Conservation (phyloP, 2,888 invertebrate species). For the Lasioglossum figueresi region DNA sequence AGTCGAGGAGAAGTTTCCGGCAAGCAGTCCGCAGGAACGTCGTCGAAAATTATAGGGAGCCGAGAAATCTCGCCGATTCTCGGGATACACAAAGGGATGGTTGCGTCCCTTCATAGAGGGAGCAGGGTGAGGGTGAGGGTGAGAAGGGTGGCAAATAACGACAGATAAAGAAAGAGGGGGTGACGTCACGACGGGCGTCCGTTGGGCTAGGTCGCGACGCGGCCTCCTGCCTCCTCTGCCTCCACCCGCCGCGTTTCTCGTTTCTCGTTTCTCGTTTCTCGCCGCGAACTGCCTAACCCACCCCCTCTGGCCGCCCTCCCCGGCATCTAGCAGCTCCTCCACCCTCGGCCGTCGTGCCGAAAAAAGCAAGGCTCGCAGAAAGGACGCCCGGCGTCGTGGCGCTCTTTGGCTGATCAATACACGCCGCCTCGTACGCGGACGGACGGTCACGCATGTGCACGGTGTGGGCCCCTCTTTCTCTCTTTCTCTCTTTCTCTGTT, state of each 20-base stretch:
- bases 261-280: slow-evolving; percentile 50
- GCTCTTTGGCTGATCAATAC: slow-evolving; percentile 84
- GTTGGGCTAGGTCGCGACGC: slow-evolving; percentile 81
- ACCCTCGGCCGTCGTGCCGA: slow-evolving; percentile 73
- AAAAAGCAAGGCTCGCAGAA: slow-evolving; percentile 83
- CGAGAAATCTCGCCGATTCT: slow-evolving; percentile 2
- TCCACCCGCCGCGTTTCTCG: slow-evolving; percentile 3
- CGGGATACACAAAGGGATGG: slow-evolving; percentile 13
- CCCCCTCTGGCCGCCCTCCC: slow-evolving; percentile 48
- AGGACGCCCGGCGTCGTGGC: slow-evolving; percentile 84
- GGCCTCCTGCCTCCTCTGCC: slow-evolving; percentile 35
- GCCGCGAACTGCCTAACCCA: slow-evolving; percentile 50
- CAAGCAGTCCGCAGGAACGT: neutral
- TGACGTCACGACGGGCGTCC: slow-evolving; percentile 78
- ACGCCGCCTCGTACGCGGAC: slow-evolving; percentile 83
- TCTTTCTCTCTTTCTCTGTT: slow-evolving; percentile 54
- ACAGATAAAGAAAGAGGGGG: slow-evolving; percentile 66
- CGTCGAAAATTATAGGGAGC: slow-evolving; percentile 2
- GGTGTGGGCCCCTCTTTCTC: slow-evolving; percentile 71
- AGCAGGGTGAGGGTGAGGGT: slow-evolving; percentile 14
- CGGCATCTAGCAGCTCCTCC: slow-evolving; percentile 60
- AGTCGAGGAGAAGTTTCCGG: neutral
- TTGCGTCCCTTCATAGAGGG: slow-evolving; percentile 16
- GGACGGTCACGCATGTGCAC: slow-evolving; percentile 84
- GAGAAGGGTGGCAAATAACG: slow-evolving; percentile 41